Percentiles rank a stretch among this genome's conserved stretches.
These are phyloP conservation scores for Larimichthys crocea DNA, from an alignment of 2,113 vertebrate species.

Conservation along the genomic window DNA sequence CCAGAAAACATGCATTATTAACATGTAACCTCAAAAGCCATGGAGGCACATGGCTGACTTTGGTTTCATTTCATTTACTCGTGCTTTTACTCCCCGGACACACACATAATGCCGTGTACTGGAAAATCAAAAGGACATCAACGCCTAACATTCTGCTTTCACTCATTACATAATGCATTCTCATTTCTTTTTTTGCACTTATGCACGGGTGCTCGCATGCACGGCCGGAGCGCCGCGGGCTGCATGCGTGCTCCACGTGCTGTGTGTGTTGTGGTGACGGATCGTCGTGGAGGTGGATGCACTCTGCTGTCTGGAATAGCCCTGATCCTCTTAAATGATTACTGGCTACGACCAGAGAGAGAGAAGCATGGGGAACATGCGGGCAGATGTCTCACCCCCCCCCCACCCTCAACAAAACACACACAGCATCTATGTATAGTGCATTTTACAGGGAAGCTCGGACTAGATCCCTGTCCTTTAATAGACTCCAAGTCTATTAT, in stretches of 20 bases:
- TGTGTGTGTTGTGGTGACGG: conserved; percentile 61
- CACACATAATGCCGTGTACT: neutral
- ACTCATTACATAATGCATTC: conserved; percentile 65
- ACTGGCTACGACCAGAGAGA: conserved; percentile 41
- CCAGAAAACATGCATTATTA: neutral
- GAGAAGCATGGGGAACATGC: conserved; percentile 50
- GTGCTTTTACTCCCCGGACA: conserved; percentile 16
- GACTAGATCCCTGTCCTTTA: conserved; percentile 15
- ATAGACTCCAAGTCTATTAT: conserved; percentile 15
- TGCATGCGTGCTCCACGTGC: conserved; percentile 68
- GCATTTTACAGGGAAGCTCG: neutral
- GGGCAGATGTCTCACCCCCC: conserved; percentile 64
- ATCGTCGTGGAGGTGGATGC: conserved; percentile 52
- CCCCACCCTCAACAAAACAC: conserved; percentile 27
- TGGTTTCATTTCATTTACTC: neutral
- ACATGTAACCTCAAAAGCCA: neutral
- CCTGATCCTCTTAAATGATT: conserved; percentile 84
- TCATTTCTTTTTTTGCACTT: conserved; percentile 40
- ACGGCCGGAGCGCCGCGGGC: conserved; percentile 18
- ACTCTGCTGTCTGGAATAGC: conserved; percentile 76
- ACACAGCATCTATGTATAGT: conserved; percentile 42
- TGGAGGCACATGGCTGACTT: neutral
- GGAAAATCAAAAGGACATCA: conserved; percentile 53
- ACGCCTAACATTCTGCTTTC: conserved; percentile 44
- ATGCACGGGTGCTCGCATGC: conserved; percentile 63